Percentiles rank a stretch among this genome's conserved stretches.
Evolutionary conservation across 1,140 invertebrate genomes (phyloP).

Genomic region (Asbolus verrucosus): DNA sequence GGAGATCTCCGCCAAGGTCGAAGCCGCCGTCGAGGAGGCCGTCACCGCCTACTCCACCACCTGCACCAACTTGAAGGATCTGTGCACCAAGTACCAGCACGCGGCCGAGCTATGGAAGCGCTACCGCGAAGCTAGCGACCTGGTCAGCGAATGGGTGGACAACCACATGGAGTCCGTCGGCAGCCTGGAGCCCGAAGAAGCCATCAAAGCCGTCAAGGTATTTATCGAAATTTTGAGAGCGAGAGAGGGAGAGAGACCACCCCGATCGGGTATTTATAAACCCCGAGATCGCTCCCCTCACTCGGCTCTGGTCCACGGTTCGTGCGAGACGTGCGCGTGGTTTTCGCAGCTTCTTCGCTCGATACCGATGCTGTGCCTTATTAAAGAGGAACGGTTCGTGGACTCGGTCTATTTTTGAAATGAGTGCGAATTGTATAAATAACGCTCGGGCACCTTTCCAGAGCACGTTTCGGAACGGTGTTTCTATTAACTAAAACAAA

Average conservation of each 20-base stretch:
- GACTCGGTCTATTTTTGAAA: slow-evolving; percentile 11
- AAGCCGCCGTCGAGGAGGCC: slow-evolving; percentile 79
- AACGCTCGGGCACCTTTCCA: neutral
- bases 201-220: slow-evolving; percentile 75
- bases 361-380: neutral
- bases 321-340: too few species aligned
- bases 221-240: neutral
- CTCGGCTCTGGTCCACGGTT: neutral
- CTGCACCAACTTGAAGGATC: slow-evolving; percentile 75
- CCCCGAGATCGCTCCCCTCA: slow-evolving; percentile 13
- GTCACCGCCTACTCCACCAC: slow-evolving; percentile 82
- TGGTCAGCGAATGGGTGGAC: slow-evolving; percentile 78
- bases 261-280: slow-evolving; percentile 14
- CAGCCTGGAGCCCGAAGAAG: slow-evolving; percentile 72
- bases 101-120: slow-evolving; percentile 82
- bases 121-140: slow-evolving; percentile 80
- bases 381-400: slow-evolving; percentile 6
- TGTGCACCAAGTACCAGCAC: slow-evolving; percentile 78
- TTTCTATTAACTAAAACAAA: neutral
- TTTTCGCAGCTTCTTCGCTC: slow-evolving; percentile 18
- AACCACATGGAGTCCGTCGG: slow-evolving; percentile 75
- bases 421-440: slow-evolving; percentile 28
- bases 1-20: slow-evolving; percentile 76
- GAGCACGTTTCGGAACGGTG: neutral
- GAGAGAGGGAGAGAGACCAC: too few species aligned